Evolutionary conservation across 1,140 invertebrate species (phyloP).

Genomic region (Drosophila neocordata): DNA sequence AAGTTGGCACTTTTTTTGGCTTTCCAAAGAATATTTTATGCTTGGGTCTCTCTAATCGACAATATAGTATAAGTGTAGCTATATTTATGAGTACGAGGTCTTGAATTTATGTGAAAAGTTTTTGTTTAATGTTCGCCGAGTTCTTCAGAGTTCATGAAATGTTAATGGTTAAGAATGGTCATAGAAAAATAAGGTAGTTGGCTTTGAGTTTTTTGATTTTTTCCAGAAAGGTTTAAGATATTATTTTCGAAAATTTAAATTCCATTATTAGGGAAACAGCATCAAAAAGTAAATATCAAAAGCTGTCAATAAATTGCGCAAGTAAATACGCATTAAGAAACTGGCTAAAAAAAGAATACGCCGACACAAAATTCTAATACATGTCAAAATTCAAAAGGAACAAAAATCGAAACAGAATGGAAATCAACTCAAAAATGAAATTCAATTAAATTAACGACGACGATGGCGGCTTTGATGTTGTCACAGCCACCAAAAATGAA

Average conservation of each 20-base stretch:
- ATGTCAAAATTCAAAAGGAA: slow-evolving; percentile 12
- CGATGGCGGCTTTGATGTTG: slow-evolving; percentile 28
- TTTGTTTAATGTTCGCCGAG: slow-evolving; percentile 60
- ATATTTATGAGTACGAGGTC: slow-evolving; percentile 61
- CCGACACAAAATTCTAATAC: slow-evolving; percentile 35
- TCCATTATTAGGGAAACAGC: background rate
- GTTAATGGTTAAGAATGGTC: slow-evolving; percentile 37
- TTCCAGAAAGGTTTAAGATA: background rate
- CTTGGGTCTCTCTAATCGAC: slow-evolving; percentile 45
- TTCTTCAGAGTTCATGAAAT: slow-evolving; percentile 51
- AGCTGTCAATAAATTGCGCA: background rate
- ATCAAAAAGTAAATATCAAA: slow-evolving; percentile 6
- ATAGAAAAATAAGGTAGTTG: slow-evolving; percentile 23
- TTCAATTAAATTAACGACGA: slow-evolving; percentile 74
- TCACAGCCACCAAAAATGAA: background rate
- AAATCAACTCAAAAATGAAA: slow-evolving; percentile 28
- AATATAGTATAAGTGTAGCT: slow-evolving; percentile 31
- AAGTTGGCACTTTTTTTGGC: slow-evolving; percentile 26
- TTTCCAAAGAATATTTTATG: slow-evolving; percentile 66
- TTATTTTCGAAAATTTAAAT: background rate
- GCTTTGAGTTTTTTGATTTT: background rate
- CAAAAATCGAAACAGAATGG: slow-evolving; percentile 19
- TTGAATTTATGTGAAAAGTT: slow-evolving; percentile 74
- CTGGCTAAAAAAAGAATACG: background rate
- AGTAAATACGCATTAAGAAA: background rate